Base-by-base conservation (phyloP, 2,888 invertebrate species). In the Drosophila prolongata region DNA sequence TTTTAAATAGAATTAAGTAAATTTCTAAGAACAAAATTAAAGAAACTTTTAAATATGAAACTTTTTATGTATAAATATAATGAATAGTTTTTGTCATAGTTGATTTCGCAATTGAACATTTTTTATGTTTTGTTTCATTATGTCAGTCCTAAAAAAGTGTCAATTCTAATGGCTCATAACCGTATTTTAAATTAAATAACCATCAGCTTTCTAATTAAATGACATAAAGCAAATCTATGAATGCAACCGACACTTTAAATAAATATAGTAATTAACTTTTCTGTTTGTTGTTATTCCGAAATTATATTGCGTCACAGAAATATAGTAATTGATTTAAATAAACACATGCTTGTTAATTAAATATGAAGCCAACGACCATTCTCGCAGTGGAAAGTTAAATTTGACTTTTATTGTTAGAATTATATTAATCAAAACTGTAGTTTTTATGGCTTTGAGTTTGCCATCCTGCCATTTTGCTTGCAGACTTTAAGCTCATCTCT, bases 361-460 rank as follows among this genome's bases (percentile, higher is more conserved):
- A 67, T 47, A 54, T 30, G 47, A 47, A 40, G 40, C 66, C 24
- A 27, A 11, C 11, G 19, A 9, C 30, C 9, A 6, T 24, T 30
- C 30, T 8, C 30, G 1, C 8, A 30, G 8, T 30, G 30, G n/a
- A n/a, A 1, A 24, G 30, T 38, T n/a, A n/a, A 55, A 53, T 38
- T 38, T 53, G 67, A 65, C 54, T 67, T 66, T 65, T 65, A 66
- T 67, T 67, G 67, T 53, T 65, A n/a, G 38, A 53, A 53, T 46
- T 53, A 13, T 35, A 67, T 53, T 24, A 24, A 66, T 53, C 53
- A 47, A 62, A 62, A 47, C 13, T 10, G 19, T 65, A 30, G 44
- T 47, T 64, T 64, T 64, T 34, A 38, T 34, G 34, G 42, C 46
- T 46, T 66, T 40, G 9, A 24, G 35, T 24, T 47, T 47, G 61